Evolutionary conservation across 2,888 invertebrate genomes (phyloP), one percentile per base, ranked within the genome.

Genomic region (Cyclophora punctaria): DNA sequence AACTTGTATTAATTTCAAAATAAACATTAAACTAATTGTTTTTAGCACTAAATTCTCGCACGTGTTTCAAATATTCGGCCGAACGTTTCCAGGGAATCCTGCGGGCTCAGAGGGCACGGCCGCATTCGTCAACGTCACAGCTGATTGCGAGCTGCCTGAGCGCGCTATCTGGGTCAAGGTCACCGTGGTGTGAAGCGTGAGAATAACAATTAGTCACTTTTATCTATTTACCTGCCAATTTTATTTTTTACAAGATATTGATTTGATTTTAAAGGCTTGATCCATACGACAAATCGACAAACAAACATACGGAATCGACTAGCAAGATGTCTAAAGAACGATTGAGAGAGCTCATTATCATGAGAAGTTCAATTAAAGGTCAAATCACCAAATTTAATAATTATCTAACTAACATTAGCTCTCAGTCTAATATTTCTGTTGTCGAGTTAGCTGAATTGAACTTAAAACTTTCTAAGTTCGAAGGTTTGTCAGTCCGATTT

Each of bases 401-500:
- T 20, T 53, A 50, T 47, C 40, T 48, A 33, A 35, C 44, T 35
- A 37, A 3, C 7, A 41, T 53, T 5, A 42, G 35, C 40, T 33
- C 3, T 7, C 20, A 42, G 43, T 5, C 42, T 6, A 35, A 45
- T 3, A 34, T 45, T 34, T 6, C 4, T 7, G 34, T 7, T 5
- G 6, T 45, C 4, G 7, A 46, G 46, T 44, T 44, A 6, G 37
- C 49, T 33, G 52, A 52, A 33, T 47, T 46, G 34, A 46, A n/a
- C 5, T 45, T 52, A 35, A 52, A 49, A 37, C 34, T 49, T 2
- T 37, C 20, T 5, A 47, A 47, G 34, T 48, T 56, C 40, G 51
- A 56, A n/a, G 45, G 44, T 2, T 41, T 56, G 35, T 53, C 53
- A 2, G 35, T 44, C 1, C 50, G 35, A 35, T 20, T 50, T 34